These are phyloP conservation scores for Sebastes diploproa DNA, from an alignment of 2,797 vertebrate species.

Conservation along the genomic window DNA sequence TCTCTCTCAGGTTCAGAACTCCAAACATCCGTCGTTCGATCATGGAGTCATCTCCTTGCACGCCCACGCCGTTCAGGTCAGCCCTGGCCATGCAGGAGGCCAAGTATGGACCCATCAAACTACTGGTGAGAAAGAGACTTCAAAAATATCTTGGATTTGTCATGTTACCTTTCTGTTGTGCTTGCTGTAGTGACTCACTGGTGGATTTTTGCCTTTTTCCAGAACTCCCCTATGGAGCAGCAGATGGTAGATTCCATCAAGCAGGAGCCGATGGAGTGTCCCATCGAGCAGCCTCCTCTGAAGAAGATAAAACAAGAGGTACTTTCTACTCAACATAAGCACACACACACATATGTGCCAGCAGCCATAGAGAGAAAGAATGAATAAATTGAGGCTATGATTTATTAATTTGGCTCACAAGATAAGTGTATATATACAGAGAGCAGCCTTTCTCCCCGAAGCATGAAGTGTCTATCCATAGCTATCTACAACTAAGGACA, in stretches of 20 bases:
- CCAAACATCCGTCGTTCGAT: conserved; percentile 93
- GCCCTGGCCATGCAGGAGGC: conserved; percentile 89
- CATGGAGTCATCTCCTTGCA: conserved; percentile 92
- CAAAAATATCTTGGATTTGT: not conserved
- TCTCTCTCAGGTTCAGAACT: conserved; percentile 88
- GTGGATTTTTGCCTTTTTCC: conserved; percentile 64
- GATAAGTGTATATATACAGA: not conserved
- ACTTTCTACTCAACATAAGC: conserved; percentile 44
- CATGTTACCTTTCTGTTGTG: not conserved
- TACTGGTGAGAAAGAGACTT: conserved; percentile 84
- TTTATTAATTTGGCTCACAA: not conserved
- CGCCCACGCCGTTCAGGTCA: conserved; percentile 94
- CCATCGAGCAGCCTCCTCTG: conserved; percentile 89
- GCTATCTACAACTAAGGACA: too few relatives aligned
- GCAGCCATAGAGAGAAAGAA: not conserved
- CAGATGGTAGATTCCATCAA: conserved; percentile 92
- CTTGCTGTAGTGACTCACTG: not conserved
- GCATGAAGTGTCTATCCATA: not conserved
- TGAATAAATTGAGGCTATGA: not conserved
- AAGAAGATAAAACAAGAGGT: conserved; percentile 99
- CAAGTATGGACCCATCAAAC: conserved; percentile 92
- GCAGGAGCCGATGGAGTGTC: conserved; percentile 93
- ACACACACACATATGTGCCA: not conserved
- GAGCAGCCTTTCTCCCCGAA: not conserved
- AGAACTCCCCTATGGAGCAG: conserved; percentile 89